Conservation (phyloP, 2,797 vertebrate species). For the Anas bernieri region DNA sequence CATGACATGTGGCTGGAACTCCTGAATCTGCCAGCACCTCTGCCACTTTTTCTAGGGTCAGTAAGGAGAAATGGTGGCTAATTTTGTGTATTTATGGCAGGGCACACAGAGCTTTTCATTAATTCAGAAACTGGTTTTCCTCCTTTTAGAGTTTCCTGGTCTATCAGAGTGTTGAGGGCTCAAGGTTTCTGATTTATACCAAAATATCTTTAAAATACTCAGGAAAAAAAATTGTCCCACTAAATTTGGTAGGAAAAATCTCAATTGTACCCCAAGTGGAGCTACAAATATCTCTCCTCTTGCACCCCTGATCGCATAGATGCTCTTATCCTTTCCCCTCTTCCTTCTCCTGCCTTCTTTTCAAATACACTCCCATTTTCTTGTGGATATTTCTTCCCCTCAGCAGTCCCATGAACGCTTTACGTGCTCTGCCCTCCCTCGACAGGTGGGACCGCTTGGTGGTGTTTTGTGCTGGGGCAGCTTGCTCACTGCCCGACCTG, state of each 20-base stretch:
- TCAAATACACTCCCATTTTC: not conserved
- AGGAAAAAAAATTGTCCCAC: not conserved
- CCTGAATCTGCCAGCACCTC: not conserved
- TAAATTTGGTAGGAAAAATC: not conserved
- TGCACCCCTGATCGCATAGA: not conserved
- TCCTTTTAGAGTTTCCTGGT: not conserved
- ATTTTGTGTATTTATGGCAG: not conserved
- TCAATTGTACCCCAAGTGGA: not conserved
- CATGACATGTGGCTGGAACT: not conserved
- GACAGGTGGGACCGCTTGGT: not conserved
- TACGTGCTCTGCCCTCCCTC: accelerated
- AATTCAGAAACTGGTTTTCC: not conserved
- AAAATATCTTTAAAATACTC: not conserved
- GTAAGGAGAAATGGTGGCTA: not conserved
- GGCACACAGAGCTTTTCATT: not conserved
- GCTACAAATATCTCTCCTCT: not conserved
- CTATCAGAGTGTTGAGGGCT: not conserved
- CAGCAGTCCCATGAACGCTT: not conserved
- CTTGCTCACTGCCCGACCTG: accelerated
- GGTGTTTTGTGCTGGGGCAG: not conserved
- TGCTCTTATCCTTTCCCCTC: not conserved
- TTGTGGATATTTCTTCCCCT: not conserved
- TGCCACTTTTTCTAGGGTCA: not conserved
- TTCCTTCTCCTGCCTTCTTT: not conserved
- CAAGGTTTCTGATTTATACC: not conserved